Evolutionary conservation across 1,140 invertebrate species (phyloP), one percentile per base, ranked within the genome.

Genomic region (Agrypnia vestita): DNA sequence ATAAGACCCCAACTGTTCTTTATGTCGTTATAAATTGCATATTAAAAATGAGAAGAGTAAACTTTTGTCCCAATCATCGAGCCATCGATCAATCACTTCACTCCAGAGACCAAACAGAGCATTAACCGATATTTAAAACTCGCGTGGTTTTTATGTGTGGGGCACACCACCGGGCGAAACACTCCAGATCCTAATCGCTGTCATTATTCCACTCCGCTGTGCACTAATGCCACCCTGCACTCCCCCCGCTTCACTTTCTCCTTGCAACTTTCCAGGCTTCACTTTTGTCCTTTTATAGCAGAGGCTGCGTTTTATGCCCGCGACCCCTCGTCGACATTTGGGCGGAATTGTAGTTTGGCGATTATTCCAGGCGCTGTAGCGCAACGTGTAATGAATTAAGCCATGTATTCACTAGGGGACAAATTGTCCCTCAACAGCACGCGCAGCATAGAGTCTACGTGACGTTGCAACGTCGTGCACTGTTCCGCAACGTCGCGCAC

Each of bases 201-300:
- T 8, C 13, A 64, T 64, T 64, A 64, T 64, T 64, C 61, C 61
- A 25, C 61, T 64, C 61, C 25, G 35, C 61, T 64, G 61, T 64
- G 19, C 61, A 64, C 61, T 64, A 64, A 64, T 64, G 61, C 25
- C 35, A 25, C 10, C 11, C 61, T 64, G 61, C 59, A 43, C 25
- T 64, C 25, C 61, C 61, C 25, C 35, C 61, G 10, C 61, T 43
- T 64, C 49, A 12, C 49, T 35, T n/a, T 43, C 61, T 64, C 61
- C 25, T 15, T 9, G n/a, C 49, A 51, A 51, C 49, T 51, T 61
- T 17, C 43, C 67, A 71, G 46, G 15, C 47, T 71, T 71, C 47
- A 71, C n/a, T 71, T 47, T 49, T n/a, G 67, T 47, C 67, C 4
- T 71, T 71, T 71, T 71, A 47, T 49, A 19, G 17, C 46, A 47